Percentiles rank a stretch among this genome's conserved stretches.
Conservation (phyloP, 2,888 invertebrate species). For the Meliscaeva auricollis region DNA sequence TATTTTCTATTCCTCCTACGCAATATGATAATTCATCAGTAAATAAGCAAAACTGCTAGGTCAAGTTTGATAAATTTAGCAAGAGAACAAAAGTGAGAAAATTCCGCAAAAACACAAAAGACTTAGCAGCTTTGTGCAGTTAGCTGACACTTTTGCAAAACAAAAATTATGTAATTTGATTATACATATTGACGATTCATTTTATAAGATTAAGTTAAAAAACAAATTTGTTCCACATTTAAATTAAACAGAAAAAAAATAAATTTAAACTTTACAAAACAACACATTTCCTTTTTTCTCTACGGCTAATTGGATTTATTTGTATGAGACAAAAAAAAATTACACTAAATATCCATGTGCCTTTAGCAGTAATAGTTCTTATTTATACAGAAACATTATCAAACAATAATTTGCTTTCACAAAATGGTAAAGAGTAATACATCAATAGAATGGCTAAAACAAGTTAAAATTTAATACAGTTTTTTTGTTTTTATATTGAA, state of each 20-base stretch:
- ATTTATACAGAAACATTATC: slow-evolving; percentile 35
- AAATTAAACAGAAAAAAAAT: not conserved
- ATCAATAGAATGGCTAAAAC: slow-evolving; percentile 30
- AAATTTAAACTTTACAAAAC: slow-evolving; percentile 2
- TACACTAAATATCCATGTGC: slow-evolving; percentile 68
- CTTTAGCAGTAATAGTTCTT: slow-evolving; percentile 56
- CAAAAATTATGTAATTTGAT: no score
- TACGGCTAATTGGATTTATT: slow-evolving; percentile 59
- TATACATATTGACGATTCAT: no score
- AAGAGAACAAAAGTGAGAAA: no score
- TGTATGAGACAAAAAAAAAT: slow-evolving; percentile 48
- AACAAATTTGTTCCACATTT: slow-evolving; percentile 10
- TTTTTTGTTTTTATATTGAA: not conserved
- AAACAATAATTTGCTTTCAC: slow-evolving; percentile 44
- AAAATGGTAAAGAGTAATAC: slow-evolving; percentile 5
- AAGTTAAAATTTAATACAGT: slow-evolving; percentile 4
- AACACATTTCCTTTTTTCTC: slow-evolving; percentile 9
- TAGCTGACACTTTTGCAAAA: no score
- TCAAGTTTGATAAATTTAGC: no score
- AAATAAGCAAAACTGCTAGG: no score
- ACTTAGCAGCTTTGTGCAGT: no score
- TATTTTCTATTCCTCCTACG: not conserved
- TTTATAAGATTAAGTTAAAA: not conserved
- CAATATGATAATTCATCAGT: not conserved
- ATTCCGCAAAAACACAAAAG: no score